A percentile compares a stretch with the other conserved stretches of the same genome.
Evolutionary conservation across 2,888 invertebrate genomes (phyloP).

Genomic region (Caenorhabditis angaria): DNA sequence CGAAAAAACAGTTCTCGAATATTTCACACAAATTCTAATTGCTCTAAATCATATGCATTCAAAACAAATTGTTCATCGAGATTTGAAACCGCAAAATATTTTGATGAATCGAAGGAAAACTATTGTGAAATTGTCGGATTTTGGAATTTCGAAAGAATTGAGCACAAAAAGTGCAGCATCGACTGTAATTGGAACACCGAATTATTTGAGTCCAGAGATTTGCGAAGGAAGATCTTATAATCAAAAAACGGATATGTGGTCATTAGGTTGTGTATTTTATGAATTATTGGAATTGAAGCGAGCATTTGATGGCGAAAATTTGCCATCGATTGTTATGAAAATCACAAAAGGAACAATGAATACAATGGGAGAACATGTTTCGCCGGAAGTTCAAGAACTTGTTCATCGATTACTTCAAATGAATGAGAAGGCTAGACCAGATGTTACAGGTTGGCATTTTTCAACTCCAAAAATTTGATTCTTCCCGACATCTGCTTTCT

Average conservation of each 20-base stretch:
- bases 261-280: conserved; percentile 84
- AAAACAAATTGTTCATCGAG: conserved; percentile 83
- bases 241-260: conserved; percentile 86
- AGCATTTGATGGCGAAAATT: conserved; percentile 57
- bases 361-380: conserved; percentile 23
- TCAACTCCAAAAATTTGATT: no score
- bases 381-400: conserved; percentile 28
- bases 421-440: conserved; percentile 41
- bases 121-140: conserved; percentile 59
- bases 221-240: conserved; percentile 79
- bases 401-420: conserved; percentile 32
- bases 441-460: conserved; percentile 32
- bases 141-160: conserved; percentile 61
- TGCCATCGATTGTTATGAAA: conserved; percentile 60
- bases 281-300: conserved; percentile 74
- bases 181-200: conserved; percentile 82
- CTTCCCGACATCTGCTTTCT: no score
- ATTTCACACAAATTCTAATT: conserved; percentile 78
- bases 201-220: conserved; percentile 86
- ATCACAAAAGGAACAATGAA: conserved; percentile 48
- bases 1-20: conserved; percentile 76
- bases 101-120: conserved; percentile 79
- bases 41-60: conserved; percentile 85
- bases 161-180: conserved; percentile 75
- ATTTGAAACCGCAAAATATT: conserved; percentile 86